Evolutionary conservation across 2,797 vertebrate genomes (phyloP).

Genomic region (Heteromormyrus szaboi): DNA sequence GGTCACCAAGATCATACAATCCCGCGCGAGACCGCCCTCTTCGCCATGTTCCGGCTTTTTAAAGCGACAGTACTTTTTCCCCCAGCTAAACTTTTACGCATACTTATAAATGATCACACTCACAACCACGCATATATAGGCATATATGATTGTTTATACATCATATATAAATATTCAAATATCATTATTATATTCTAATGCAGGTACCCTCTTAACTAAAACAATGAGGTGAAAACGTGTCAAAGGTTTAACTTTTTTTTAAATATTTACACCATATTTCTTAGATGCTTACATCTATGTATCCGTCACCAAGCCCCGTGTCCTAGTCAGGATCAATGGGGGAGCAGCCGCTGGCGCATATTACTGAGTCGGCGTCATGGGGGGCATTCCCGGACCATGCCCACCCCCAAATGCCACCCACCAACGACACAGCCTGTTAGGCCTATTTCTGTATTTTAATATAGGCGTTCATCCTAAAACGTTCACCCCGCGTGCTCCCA

Average conservation of each 20-base stretch:
- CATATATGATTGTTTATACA: neutral
- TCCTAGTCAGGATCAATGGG: neutral
- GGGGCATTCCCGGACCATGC: neutral
- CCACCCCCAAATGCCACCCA: neutral
- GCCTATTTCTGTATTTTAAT: neutral
- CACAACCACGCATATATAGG: neutral
- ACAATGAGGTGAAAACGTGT: neutral
- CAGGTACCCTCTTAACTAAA: neutral
- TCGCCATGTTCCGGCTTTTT: neutral
- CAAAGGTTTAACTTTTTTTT: neutral
- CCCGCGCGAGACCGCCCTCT: constrained; percentile 26
- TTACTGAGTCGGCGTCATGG: neutral
- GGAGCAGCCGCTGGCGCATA: neutral
- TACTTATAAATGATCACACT: neutral
- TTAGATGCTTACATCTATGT: neutral
- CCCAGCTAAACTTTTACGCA: neutral
- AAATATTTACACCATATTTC: neutral
- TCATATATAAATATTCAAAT: neutral
- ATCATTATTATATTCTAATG: neutral
- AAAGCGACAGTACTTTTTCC: constrained; percentile 7
- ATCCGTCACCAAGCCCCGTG: neutral
- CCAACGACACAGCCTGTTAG: neutral
- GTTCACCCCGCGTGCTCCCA: neutral
- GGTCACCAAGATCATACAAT: constrained; percentile 19
- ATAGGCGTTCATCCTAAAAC: neutral